Percentiles rank a stretch among this genome's conserved stretches.
Conservation (phyloP, 2,113 vertebrate genomes). For the Tauraco erythrolophus region DNA sequence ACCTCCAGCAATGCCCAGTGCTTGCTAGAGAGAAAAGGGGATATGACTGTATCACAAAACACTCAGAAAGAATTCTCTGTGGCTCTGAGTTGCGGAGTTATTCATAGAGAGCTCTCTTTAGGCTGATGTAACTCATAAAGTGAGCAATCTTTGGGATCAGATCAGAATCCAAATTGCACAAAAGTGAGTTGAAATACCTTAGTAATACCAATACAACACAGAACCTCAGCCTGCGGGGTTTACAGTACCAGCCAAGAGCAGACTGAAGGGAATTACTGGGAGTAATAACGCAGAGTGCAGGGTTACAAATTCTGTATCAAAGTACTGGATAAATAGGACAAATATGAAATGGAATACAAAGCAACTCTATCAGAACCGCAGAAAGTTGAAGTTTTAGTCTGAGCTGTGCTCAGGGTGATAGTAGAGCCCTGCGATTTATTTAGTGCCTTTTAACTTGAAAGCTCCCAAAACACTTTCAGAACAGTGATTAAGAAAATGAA, state of each 20-base stretch:
- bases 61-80: neutral
- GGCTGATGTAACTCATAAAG: neutral
- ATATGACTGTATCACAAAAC: neutral
- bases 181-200: neutral
- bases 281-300: neutral
- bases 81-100: neutral
- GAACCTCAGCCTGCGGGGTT: neutral
- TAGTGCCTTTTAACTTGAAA: neutral
- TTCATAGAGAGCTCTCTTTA: neutral
- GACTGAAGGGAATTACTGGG: neutral
- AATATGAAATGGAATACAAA: neutral
- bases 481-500: neutral
- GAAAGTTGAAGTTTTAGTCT: neutral
- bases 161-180: neutral
- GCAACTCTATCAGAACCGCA: neutral
- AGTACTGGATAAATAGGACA: neutral
- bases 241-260: neutral
- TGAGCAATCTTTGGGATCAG: neutral
- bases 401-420: neutral
- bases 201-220: neutral
- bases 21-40: neutral
- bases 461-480: neutral
- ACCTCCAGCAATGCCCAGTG: neutral
- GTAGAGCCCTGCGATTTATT: neutral
- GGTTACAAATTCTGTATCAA: neutral